Percentiles rank a stretch among this genome's conserved stretches.
These are phyloP conservation scores for Columba livia DNA, from an alignment of 2,113 vertebrate genomes.

Conservation along the genomic window DNA sequence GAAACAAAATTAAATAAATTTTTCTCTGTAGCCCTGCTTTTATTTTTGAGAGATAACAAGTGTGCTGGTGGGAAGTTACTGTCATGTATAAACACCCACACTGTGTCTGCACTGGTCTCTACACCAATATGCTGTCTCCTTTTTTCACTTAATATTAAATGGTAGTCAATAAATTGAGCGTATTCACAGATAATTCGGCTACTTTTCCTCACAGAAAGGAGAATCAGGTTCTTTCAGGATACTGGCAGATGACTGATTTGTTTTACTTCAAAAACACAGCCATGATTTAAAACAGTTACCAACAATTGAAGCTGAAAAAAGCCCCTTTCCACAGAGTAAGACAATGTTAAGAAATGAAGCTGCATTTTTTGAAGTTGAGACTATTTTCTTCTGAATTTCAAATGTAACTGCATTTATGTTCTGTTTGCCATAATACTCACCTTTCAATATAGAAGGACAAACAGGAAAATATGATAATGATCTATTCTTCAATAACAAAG, in stretches of 20 bases:
- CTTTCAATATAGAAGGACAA: background rate
- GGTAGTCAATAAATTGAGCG: background rate
- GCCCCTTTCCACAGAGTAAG: background rate
- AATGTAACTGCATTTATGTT: background rate
- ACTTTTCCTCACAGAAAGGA: background rate
- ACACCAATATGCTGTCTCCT: background rate
- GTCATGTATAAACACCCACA: background rate
- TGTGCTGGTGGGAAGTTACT: background rate
- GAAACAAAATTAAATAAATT: background rate
- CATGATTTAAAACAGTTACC: background rate
- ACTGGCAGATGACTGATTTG: background rate
- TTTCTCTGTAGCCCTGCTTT: background rate
- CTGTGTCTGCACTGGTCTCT: background rate
- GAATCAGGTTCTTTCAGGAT: background rate
- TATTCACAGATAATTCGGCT: background rate
- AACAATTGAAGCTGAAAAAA: background rate
- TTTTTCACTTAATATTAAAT: background rate
- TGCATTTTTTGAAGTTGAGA: background rate
- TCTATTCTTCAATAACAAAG: background rate
- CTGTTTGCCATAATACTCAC: background rate
- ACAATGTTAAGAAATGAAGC: background rate
- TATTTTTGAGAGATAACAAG: background rate
- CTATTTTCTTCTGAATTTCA: background rate
- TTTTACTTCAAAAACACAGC: background rate
- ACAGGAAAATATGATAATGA: background rate